These are phyloP conservation scores for Graphium colonna DNA, from an alignment of 2,888 invertebrate genomes.

Conservation along the genomic window DNA sequence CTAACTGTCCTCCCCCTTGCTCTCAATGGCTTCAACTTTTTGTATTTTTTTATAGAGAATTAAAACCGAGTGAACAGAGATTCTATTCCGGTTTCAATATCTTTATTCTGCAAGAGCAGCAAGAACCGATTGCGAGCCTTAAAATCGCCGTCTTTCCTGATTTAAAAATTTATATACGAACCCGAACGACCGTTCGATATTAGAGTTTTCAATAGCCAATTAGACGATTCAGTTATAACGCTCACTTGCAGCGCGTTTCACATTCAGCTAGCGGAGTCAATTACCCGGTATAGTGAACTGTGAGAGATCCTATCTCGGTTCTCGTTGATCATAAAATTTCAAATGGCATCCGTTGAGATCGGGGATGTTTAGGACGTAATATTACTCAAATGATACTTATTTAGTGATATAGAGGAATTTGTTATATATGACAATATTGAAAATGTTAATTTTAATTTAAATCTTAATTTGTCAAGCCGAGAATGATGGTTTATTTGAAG, in stretches of 20 bases:
- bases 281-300: constrained; percentile 22
- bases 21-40: too few relatives aligned
- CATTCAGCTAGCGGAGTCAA: constrained; percentile 22
- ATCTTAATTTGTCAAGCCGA: too few relatives aligned
- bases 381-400: too few relatives aligned
- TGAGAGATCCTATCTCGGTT: constrained; percentile 3
- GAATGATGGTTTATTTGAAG: too few relatives aligned
- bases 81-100: not conserved
- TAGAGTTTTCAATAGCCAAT: constrained; percentile 19
- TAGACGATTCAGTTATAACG: constrained; percentile 23
- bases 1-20: too few relatives aligned
- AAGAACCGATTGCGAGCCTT: not conserved
- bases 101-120: not conserved
- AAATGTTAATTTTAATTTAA: too few relatives aligned
- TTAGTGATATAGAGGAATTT: too few relatives aligned
- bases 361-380: not conserved
- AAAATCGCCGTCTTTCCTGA: not conserved
- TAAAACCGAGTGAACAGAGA: too few relatives aligned
- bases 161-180: constrained; percentile 11
- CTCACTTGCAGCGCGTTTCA: constrained; percentile 16
- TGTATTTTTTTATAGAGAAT: too few relatives aligned
- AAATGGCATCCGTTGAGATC: not conserved
- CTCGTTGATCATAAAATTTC: constrained; percentile 7
- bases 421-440: too few relatives aligned
- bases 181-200: constrained; percentile 14